Evolutionary conservation across 2,888 invertebrate genomes (phyloP).

Genomic region (Campoletis raptor): DNA sequence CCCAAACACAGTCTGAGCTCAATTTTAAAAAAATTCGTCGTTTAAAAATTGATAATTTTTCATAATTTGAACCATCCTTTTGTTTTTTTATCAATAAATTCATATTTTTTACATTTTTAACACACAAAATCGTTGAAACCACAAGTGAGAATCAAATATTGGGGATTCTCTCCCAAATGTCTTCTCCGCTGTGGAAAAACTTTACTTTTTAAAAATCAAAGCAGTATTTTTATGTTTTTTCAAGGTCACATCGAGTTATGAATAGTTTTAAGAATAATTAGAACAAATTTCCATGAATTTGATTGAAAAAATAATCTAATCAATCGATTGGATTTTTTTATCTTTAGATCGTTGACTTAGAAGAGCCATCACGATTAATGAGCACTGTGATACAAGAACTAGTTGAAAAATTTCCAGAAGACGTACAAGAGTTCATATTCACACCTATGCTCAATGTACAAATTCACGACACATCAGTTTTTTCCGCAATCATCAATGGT

Average conservation of each 20-base stretch:
- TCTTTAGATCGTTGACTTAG: constrained; percentile 73
- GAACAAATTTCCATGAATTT: neutral
- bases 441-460: constrained; percentile 76
- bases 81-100: too few species aligned
- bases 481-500: constrained; percentile 63
- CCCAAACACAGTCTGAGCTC: too few species aligned
- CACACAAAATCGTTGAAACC: too few species aligned
- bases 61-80: too few species aligned
- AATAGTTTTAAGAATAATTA: neutral
- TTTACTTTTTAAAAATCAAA: too few species aligned
- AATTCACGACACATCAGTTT: constrained; percentile 72
- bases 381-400: constrained; percentile 72
- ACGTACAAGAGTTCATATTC: constrained; percentile 76
- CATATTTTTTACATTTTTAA: too few species aligned
- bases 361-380: constrained; percentile 75
- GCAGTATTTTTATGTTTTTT: too few species aligned
- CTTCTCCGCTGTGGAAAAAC: too few species aligned
- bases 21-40: too few species aligned
- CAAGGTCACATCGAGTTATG: neutral
- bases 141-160: too few species aligned
- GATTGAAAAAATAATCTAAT: neutral
- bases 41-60: too few species aligned
- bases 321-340: neutral
- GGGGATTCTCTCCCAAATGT: too few species aligned
- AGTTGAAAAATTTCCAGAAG: constrained; percentile 77